Evolutionary conservation across 2,797 vertebrate species (phyloP).

Genomic region (Pyrrhura leucotis): DNA sequence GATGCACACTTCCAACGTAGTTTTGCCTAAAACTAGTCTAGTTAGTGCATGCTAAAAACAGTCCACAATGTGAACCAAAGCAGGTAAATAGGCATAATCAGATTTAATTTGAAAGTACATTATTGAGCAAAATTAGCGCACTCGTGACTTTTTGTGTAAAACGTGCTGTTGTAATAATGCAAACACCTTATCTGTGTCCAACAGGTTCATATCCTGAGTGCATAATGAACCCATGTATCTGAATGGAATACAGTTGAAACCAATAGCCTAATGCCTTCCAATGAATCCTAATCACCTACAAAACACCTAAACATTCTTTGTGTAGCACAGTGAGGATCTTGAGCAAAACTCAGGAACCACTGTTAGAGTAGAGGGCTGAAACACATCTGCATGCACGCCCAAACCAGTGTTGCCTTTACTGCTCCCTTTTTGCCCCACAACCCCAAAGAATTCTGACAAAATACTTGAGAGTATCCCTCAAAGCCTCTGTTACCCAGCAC

Average conservation of each 20-base stretch:
- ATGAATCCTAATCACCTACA: not conserved
- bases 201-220: not conserved
- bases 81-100: not conserved
- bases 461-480: not conserved
- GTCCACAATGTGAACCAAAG: not conserved
- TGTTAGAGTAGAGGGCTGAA: not conserved
- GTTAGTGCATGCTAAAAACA: not conserved
- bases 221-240: not conserved
- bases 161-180: not conserved
- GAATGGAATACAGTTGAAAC: not conserved
- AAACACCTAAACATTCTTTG: not conserved
- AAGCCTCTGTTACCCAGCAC: not conserved
- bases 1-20: not conserved
- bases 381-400: not conserved
- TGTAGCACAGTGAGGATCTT: not conserved
- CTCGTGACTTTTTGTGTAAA: not conserved
- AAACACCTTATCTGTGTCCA: not conserved
- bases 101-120: not conserved
- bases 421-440: accelerated
- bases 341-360: not conserved
- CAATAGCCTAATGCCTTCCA: not conserved
- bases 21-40: not conserved
- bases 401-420: not conserved
- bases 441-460: not conserved
- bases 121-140: not conserved